phyloP scores from a whole-genome alignment of 2,888 invertebrate species.

The Dromius quadrimaculatus region DNA sequence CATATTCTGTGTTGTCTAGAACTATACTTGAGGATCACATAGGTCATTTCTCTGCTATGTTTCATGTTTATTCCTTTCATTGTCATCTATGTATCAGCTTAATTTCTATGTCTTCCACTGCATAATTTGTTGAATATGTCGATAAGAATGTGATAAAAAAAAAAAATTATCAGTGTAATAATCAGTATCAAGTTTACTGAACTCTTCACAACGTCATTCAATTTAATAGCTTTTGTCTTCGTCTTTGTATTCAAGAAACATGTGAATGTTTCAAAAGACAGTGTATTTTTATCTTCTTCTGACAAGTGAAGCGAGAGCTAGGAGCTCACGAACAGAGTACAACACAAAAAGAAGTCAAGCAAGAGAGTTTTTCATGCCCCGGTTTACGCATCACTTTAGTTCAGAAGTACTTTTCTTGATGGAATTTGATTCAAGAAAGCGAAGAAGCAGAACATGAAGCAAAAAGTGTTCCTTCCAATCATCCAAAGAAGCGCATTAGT shows the following conservation, averaged over 20 bases:
- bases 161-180: slow-evolving; percentile 10
- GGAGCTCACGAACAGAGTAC: not conserved
- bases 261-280: slow-evolving; percentile 40
- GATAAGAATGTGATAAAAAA: slow-evolving; percentile 23
- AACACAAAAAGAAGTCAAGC: slow-evolving; percentile 24
- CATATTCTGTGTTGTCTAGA: no score
- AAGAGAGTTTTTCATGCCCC: not conserved
- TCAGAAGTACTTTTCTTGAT: not conserved
- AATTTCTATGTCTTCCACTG: no score
- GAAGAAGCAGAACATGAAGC: not conserved
- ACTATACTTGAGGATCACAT: no score
- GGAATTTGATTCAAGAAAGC: not conserved
- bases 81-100: no score
- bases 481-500: no score
- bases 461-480: no score
- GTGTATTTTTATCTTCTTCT: slow-evolving; percentile 16
- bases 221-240: slow-evolving; percentile 43
- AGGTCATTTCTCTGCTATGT: no score
- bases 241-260: slow-evolving; percentile 27
- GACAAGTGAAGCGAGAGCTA: not conserved
- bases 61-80: no score
- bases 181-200: slow-evolving; percentile 17
- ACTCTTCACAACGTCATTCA: slow-evolving; percentile 22
- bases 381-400: slow-evolving; percentile 7
- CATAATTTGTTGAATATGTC: slow-evolving; percentile 3